Conservation (phyloP, 1,140 invertebrate species). For the Samia ricini region DNA sequence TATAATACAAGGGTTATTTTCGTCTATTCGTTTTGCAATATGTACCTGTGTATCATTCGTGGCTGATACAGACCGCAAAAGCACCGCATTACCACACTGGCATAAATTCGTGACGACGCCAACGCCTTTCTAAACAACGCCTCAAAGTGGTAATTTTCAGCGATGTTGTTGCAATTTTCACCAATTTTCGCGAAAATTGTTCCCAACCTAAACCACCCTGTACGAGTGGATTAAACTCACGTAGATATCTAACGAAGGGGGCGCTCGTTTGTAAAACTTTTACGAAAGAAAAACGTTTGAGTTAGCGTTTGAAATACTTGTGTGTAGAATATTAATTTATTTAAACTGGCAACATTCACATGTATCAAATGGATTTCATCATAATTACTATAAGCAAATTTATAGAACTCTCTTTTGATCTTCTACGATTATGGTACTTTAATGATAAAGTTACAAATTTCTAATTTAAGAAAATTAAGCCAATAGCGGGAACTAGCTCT, state of each 20-base stretch:
- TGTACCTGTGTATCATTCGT: background rate
- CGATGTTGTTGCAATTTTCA: constrained; percentile 73
- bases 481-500: too few relatives aligned
- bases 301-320: constrained; percentile 71
- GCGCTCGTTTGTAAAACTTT: constrained; percentile 75
- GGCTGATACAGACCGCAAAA: constrained; percentile 32
- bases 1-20: background rate
- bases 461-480: too few relatives aligned
- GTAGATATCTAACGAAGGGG: constrained; percentile 75
- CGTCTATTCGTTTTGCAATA: background rate
- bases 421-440: constrained; percentile 33
- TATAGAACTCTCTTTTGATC: constrained; percentile 58
- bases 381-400: constrained; percentile 70
- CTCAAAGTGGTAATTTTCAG: constrained; percentile 68
- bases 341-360: constrained; percentile 74
- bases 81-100: constrained; percentile 45
- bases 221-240: constrained; percentile 71
- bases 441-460: too few relatives aligned
- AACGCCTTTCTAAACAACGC: constrained; percentile 56
- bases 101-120: constrained; percentile 50
- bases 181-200: constrained; percentile 66
- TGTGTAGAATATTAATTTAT: constrained; percentile 76
- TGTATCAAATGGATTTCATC: constrained; percentile 56
- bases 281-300: constrained; percentile 71
- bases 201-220: constrained; percentile 46